These are phyloP conservation scores for Battus philenor DNA, from an alignment of 1,140 invertebrate species.

Conservation along the genomic window DNA sequence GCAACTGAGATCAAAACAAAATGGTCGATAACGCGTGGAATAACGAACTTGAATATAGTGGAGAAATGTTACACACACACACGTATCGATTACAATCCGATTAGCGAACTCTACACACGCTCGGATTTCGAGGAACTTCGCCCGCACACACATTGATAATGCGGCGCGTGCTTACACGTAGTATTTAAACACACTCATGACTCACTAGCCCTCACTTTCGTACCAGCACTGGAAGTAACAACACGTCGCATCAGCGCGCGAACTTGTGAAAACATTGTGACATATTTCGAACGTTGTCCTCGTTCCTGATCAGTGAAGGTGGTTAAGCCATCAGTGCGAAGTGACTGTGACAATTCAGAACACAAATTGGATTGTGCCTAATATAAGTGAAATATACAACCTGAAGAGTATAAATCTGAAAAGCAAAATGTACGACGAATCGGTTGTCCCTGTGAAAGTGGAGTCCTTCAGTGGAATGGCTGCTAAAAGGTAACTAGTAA, in stretches of 20 bases:
- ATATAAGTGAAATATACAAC: slow-evolving; percentile 52
- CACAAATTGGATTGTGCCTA: slow-evolving; percentile 30
- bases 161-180: slow-evolving; percentile 25
- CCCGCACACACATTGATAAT: slow-evolving; percentile 39
- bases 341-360: slow-evolving; percentile 49
- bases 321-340: slow-evolving; percentile 28
- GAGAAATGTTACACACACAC: slow-evolving; percentile 32
- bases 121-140: slow-evolving; percentile 49
- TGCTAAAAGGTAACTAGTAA: slow-evolving; percentile 52
- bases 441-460: slow-evolving; percentile 57
- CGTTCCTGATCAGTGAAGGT: slow-evolving; percentile 3
- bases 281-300: slow-evolving; percentile 38
- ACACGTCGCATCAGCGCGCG: slow-evolving; percentile 29
- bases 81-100: slow-evolving; percentile 20
- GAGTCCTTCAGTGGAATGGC: slow-evolving; percentile 61
- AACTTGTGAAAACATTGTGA: slow-evolving; percentile 69
- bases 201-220: slow-evolving; percentile 40
- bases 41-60: slow-evolving; percentile 5
- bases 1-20: slow-evolving; percentile 19
- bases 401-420: slow-evolving; percentile 52
- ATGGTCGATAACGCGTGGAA: slow-evolving; percentile 17
- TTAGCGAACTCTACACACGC: slow-evolving; percentile 22
- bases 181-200: slow-evolving; percentile 32
- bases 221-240: slow-evolving; percentile 26
- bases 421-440: slow-evolving; percentile 61